These are phyloP conservation scores for Microctonus aethiopoides DNA, from an alignment of 2,888 invertebrate species.

Conservation along the genomic window DNA sequence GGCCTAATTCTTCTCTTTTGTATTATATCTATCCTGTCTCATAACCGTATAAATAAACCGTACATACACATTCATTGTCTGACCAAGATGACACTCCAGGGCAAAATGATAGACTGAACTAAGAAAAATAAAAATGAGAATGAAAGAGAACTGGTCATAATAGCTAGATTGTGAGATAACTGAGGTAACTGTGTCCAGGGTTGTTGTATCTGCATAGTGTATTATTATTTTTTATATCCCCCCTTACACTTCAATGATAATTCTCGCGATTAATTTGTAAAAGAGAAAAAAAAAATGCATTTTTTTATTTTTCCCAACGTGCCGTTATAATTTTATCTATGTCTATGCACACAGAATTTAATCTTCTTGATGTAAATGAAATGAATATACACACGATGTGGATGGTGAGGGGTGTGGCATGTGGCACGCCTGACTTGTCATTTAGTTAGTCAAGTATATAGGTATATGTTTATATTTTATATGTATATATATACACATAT, in stretches of 20 bases:
- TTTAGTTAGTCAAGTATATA: not conserved
- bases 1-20: constrained; percentile 32
- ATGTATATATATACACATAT: not conserved
- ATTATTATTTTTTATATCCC: not conserved
- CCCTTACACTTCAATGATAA: not conserved
- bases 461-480: not conserved
- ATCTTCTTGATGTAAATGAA: constrained; percentile 14
- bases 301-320: not conserved
- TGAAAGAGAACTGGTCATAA: not conserved
- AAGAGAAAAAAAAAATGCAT: not conserved
- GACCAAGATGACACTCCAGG: not conserved
- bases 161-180: not conserved
- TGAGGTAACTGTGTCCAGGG: not conserved
- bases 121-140: not conserved
- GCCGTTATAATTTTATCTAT: not conserved
- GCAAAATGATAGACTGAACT: not conserved
- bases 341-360: not conserved
- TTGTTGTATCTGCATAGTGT: not conserved
- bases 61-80: not conserved
- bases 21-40: constrained; percentile 9
- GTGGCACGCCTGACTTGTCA: constrained; percentile 16
- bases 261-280: not conserved
- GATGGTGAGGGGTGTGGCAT: constrained; percentile 1
- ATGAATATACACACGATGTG: not conserved
- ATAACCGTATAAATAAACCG: not conserved